Percentiles rank a stretch among this genome's conserved stretches.
Conservation (phyloP, 2,888 invertebrate genomes). For the Xestoiulus laeticollis region DNA sequence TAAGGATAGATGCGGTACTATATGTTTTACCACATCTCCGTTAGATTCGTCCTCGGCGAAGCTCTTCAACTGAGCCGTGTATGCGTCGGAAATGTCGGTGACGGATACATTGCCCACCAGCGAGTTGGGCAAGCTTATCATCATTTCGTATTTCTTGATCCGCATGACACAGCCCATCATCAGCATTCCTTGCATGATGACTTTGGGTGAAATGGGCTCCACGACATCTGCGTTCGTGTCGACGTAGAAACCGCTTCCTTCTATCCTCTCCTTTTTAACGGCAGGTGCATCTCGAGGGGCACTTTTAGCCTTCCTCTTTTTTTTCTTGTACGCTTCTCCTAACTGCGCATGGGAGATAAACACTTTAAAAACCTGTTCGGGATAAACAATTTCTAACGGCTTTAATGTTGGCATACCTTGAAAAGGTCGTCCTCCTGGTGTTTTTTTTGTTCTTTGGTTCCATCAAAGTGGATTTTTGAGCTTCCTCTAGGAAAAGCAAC, state of each 20-base stretch:
- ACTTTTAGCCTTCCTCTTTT: not conserved
- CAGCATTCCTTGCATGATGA: not conserved
- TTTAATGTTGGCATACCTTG: not conserved
- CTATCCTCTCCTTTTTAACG: not conserved
- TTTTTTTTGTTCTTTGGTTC: not conserved
- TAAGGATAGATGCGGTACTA: not conserved
- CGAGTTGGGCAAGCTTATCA: slow-evolving; percentile 27
- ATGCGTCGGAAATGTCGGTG: slow-evolving; percentile 27
- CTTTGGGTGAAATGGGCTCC: not conserved
- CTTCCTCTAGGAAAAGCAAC: not conserved
- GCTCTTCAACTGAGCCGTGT: not conserved
- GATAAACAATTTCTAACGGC: not conserved
- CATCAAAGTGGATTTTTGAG: not conserved
- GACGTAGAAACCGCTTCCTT: not conserved
- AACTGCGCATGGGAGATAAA: not conserved
- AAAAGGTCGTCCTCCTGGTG: not conserved
- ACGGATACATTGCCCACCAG: not conserved
- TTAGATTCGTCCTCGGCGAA: not conserved
- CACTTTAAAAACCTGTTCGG: too few relatives aligned
- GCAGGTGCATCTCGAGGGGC: not conserved
- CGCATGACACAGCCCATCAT: not conserved
- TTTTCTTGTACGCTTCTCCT: not conserved
- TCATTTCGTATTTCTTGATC: slow-evolving; percentile 23
- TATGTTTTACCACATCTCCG: not conserved
- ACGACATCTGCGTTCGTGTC: not conserved